Base-by-base conservation (phyloP, 2,888 invertebrate species). In the Eupithecia dodoneata region DNA sequence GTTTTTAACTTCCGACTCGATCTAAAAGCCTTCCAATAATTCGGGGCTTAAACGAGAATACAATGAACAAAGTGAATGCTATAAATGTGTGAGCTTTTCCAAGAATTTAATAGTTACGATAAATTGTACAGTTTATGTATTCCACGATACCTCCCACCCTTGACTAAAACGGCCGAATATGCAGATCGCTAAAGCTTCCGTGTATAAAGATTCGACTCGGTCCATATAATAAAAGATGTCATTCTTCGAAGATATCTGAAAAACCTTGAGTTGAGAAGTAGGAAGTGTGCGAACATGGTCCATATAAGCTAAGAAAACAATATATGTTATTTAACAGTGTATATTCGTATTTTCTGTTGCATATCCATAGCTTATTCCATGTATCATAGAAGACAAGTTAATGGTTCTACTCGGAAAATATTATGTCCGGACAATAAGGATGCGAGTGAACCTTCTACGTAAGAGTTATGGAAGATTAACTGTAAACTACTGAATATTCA, bases 141-240 rank as follows among this genome's bases (percentile, higher is more conserved):
- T 88, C 86, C 88, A 89, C 89, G 81, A 85, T 83, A 84, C 18
- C 87, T 91, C 89, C 85, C 90, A 91, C 90, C 88, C 90, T 91
- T 91, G 91, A 84, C 81, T 85, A 84, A 82, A 85, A 83, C 84
- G 88, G 84, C 90, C 89, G 91, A 91, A 83, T 83, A 84, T 81
- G 73, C 77, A 75, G 72, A 75, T 44, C 69, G 30, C 83, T 81
- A 79, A 85, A 83, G 85, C 88, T 91, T 92, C 92, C 91, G 91
- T 82, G 83, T 85, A 79, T 79, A 79, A 78, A 84, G 75, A 83
- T 81, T 82, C 81, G 74, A 82, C 82, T 84, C 82, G 82, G 81
- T 84, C 83, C 78, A 84, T 86, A 85, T 85, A 81, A 74, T 79
- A 80, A 84, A 85, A 87, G 85, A 86, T 86, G 87, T 85, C 85